Conservation (phyloP, 2,888 invertebrate genomes). For the Clostera curtula region DNA sequence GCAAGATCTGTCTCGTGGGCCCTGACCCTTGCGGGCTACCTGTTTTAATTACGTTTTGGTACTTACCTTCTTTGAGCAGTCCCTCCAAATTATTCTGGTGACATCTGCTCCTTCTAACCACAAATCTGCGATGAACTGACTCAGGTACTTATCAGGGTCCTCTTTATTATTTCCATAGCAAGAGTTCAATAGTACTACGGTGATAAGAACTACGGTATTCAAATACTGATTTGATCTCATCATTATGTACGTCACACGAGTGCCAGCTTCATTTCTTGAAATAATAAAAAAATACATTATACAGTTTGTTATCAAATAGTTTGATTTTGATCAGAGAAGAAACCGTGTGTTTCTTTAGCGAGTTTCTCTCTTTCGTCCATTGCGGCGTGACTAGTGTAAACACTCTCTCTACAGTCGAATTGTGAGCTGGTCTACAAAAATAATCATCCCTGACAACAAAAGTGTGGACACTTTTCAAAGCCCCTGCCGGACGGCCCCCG, state of each 20-base stretch:
- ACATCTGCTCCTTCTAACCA: constrained; percentile 67
- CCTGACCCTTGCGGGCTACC: no score
- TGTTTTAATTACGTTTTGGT: no score
- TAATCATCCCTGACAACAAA: no score
- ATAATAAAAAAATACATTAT: constrained; percentile 16
- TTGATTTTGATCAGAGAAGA: no score
- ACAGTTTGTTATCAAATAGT: neutral
- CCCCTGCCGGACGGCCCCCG: no score
- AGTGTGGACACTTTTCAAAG: no score
- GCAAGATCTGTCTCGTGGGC: no score
- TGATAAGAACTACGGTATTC: constrained; percentile 29
- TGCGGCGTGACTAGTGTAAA: no score
- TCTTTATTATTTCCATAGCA: constrained; percentile 37
- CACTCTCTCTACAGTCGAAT: no score
- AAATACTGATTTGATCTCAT: constrained; percentile 31
- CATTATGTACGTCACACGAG: constrained; percentile 39
- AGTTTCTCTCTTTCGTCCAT: no score
- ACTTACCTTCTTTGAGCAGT: constrained; percentile 66
- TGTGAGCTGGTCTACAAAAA: no score
- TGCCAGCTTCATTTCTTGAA: constrained; percentile 37
- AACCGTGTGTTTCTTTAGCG: no score
- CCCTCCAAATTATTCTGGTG: constrained; percentile 61
- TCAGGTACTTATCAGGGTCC: constrained; percentile 50
- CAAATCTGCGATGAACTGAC: constrained; percentile 58
- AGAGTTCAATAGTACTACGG: constrained; percentile 28